Conservation (phyloP, 2,797 vertebrate genomes). For the Sebastes itinus region DNA sequence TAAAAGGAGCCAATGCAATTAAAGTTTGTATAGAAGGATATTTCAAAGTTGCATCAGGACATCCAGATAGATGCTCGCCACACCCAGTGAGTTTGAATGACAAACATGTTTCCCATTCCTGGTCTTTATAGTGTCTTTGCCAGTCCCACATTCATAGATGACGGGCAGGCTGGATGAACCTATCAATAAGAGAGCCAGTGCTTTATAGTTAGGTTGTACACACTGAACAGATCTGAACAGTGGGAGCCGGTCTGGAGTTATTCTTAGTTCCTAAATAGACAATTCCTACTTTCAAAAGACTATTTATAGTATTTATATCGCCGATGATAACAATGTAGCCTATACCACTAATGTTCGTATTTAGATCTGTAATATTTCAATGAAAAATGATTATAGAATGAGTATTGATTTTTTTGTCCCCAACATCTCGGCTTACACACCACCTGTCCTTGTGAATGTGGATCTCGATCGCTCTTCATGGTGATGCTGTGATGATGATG, state of each 20-base stretch:
- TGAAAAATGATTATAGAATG: background rate
- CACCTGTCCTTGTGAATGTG: background rate
- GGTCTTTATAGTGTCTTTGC: background rate
- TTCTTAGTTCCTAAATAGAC: background rate
- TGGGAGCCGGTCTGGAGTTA: background rate
- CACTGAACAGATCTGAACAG: background rate
- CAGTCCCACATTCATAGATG: conserved; percentile 20
- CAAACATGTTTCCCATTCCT: conserved; percentile 33
- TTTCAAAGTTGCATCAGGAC: background rate
- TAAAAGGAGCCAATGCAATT: background rate
- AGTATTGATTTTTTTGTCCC: background rate
- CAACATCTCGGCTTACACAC: background rate
- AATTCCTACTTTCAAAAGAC: background rate
- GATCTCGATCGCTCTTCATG: background rate
- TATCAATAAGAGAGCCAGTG: conserved; percentile 20
- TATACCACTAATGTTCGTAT: background rate
- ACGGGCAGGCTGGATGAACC: conserved; percentile 46
- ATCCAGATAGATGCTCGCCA: conserved; percentile 21
- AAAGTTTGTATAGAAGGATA: background rate
- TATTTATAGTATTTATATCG: background rate
- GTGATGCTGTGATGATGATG: conserved; percentile 15
- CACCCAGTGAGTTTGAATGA: conserved; percentile 41
- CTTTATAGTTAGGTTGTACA: conserved; percentile 45
- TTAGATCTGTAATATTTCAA: background rate
- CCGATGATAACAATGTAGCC: background rate